Evolutionary conservation across 2,113 vertebrate genomes (phyloP).

Genomic region (Carassius gibelio): DNA sequence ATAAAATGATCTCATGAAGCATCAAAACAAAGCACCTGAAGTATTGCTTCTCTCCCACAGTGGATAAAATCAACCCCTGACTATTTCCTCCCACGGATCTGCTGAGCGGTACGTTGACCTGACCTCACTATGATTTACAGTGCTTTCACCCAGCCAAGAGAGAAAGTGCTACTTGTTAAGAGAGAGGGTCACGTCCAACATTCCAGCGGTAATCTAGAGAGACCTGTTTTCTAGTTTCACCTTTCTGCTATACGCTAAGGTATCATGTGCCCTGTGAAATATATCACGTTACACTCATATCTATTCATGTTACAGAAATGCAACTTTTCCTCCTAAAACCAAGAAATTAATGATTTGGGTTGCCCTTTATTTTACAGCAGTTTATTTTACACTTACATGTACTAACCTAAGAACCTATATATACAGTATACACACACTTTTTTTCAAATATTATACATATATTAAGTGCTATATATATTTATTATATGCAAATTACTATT

Average conservation of each 20-base stretch:
- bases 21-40: conserved; percentile 16
- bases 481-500: no score
- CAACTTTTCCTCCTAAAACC: neutral
- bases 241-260: conserved; percentile 18
- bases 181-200: conserved; percentile 46
- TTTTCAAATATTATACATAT: no score
- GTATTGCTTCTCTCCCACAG: neutral
- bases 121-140: conserved; percentile 46
- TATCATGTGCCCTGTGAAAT: neutral
- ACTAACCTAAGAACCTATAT: no score
- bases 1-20: neutral
- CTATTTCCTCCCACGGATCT: conserved; percentile 29
- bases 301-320: neutral
- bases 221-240: neutral
- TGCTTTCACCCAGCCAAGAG: conserved; percentile 29
- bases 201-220: conserved; percentile 50
- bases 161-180: conserved; percentile 53
- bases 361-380: no score
- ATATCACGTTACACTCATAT: no score
- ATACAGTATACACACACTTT: no score
- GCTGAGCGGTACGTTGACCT: conserved; percentile 37
- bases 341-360: neutral
- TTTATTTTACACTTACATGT: no score
- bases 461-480: no score
- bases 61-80: conserved; percentile 44